Conservation (phyloP, 2,113 vertebrate genomes). For the Spea bombifrons region DNA sequence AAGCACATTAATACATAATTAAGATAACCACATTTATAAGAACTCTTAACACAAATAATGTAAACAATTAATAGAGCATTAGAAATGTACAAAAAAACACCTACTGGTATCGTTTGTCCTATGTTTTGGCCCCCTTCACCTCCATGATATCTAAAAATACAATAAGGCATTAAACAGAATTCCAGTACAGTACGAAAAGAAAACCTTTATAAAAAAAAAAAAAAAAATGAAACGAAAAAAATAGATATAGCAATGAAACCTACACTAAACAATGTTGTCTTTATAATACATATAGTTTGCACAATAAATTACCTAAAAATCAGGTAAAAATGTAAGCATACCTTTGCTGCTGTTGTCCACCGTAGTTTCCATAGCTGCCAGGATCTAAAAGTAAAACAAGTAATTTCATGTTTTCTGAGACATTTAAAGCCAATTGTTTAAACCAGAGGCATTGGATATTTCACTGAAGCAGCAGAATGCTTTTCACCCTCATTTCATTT, state of each 20-base stretch:
- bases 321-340: background rate
- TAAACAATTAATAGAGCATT: background rate
- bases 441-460: no score
- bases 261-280: background rate
- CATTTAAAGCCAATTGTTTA: no score
- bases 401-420: background rate
- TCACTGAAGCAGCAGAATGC: no score
- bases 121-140: background rate
- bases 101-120: constrained; percentile 15
- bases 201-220: no score
- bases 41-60: no score
- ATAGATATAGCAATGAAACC: background rate
- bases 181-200: no score
- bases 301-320: background rate
- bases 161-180: background rate
- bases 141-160: background rate
- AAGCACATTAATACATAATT: no score
- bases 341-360: constrained; percentile 28
- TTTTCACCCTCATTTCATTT: no score
- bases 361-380: constrained; percentile 26
- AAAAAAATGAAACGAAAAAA: background rate
- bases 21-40: no score
- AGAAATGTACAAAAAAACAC: background rate
- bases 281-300: background rate
- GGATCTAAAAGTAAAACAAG: constrained; percentile 17